Base-by-base conservation (phyloP, 2,888 invertebrate genomes). In the Terebella lapidaria region DNA sequence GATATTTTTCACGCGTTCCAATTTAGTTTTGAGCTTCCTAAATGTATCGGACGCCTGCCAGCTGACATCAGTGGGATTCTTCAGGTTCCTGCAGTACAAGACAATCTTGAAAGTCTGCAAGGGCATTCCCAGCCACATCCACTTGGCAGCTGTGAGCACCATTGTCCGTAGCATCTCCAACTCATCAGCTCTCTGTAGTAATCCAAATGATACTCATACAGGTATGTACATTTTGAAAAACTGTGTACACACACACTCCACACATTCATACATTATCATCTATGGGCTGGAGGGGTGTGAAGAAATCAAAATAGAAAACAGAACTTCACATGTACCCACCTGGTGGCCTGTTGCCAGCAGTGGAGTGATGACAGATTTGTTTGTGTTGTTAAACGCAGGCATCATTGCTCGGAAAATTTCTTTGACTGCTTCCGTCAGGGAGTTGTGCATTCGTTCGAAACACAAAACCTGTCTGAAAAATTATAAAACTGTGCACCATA, bases 341-440 rank as follows among this genome's bases (percentile, higher is more conserved):
- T 78, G 78, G 55, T 69, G 62, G 26, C 77, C 76, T 45, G 77
- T 72, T 2, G 72, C 75, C 42, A 79, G 63, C 2, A 78, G 64
- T 3, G 79, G 78, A 29, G 76, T 76, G 20, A 79, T 77, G 3
- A 79, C 72, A 27, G 74, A 69, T 22, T 71, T 71, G 45, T 75
- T 74, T 53, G 71, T 64, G 52, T 73, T 72, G 57, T 74, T 73
- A 56, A 77, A 76, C 3, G 74, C 66, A 1, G 77, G 76, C 54
- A 75, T 72, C 66, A 79, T 71, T 27, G 72, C 74, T 49, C 77
- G 67, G 59, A 77, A 79, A 65, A 79, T 66, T 15, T 73, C 69
- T 25, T 70, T 66, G 15, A 78, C 72, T 10, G 61, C 56, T 30
- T 60, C 27, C 22, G 47, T 20, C 53, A 53, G 24, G 3, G 24